Base-by-base conservation (phyloP, 2,113 vertebrate genomes). In the Syngnathoides biaculeatus region DNA sequence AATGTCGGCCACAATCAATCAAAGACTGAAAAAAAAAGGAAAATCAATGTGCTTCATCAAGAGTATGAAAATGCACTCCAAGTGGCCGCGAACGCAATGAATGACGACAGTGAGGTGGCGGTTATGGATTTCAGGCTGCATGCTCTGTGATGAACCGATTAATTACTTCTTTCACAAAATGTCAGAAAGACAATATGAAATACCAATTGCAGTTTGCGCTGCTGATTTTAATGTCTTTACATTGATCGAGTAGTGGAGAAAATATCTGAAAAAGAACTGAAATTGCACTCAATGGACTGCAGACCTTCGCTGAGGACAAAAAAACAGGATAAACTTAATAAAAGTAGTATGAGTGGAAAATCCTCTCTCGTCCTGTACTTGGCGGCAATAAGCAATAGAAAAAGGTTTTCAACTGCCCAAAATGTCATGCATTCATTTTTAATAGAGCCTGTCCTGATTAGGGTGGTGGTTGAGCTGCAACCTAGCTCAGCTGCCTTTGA, bases 21-120 rank as follows among this genome's bases (percentile, higher is more conserved):
- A 57, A 57, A 57, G 55, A 27, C 26, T 17, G 5, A 26, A 22
- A 26, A 26, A 14, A 26, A 57, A 17, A 55, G 26, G 14, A 17
- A 57, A 57, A 57, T 57, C 55, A 19, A 57, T 57, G 55, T 17
- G 26, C 26, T 57, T 57, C 55, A 57, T 57, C 55, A 17, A 26
- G 55, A 14, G 48, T 13, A 57, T 17, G 26, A 57, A 57, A 57
- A 57, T 27, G 55, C 55, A 57, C 13, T 22, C 17, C 5, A 27
- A 56, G 53, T 15, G 53, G 26, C 24, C 7, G 53, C 24, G 53
- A 56, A 30, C 14, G 14, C 26, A 57, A 57, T 57, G 55, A 56
- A 56, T 30, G 55, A 56, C 24, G 55, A 56, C 26, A 30, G 55
- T 12, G 53, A 14, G 26, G 26, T 14, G 53, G 24, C 53, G 6